phyloP scores from a whole-genome alignment of 2,888 invertebrate species.

The Cryptus armator region DNA sequence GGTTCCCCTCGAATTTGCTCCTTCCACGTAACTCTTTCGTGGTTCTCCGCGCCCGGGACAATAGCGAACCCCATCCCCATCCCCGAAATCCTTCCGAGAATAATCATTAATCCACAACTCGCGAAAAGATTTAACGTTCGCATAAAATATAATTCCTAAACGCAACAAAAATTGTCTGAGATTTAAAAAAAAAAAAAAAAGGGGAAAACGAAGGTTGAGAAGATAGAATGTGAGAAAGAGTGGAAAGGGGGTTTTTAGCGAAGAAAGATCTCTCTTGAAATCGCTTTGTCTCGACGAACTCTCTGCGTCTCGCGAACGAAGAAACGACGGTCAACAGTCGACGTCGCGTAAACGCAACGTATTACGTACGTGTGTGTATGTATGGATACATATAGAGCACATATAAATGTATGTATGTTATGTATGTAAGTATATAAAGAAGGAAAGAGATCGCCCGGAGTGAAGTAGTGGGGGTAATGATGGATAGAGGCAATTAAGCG shows the following conservation, averaged over 20 bases:
- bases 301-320: slow-evolving; percentile 20
- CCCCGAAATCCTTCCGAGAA: slow-evolving; percentile 71
- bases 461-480: slow-evolving; percentile 75
- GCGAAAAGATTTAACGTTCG: slow-evolving; percentile 67
- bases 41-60: slow-evolving; percentile 62
- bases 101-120: slow-evolving; percentile 72
- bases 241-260: neutral
- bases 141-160: slow-evolving; percentile 75
- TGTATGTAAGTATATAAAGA: slow-evolving; percentile 27
- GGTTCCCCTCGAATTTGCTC: slow-evolving; percentile 19
- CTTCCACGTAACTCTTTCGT: slow-evolving; percentile 20
- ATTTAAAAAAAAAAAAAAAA: slow-evolving; percentile 26
- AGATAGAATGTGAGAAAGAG: slow-evolving; percentile 1
- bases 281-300: slow-evolving; percentile 48
- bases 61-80: slow-evolving; percentile 47
- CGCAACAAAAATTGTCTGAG: slow-evolving; percentile 70
- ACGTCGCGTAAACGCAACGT: neutral
- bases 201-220: neutral
- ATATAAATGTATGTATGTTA: neutral
- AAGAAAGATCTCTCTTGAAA: slow-evolving; percentile 51
- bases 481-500: slow-evolving; percentile 79
- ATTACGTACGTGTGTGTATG: neutral
- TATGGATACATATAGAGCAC: neutral
- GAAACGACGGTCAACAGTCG: slow-evolving; percentile 25
- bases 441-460: slow-evolving; percentile 49